Evolutionary conservation across 2,797 vertebrate genomes (phyloP), one percentile per base, ranked within the genome.

Genomic region (Molossus alvarezi): DNA sequence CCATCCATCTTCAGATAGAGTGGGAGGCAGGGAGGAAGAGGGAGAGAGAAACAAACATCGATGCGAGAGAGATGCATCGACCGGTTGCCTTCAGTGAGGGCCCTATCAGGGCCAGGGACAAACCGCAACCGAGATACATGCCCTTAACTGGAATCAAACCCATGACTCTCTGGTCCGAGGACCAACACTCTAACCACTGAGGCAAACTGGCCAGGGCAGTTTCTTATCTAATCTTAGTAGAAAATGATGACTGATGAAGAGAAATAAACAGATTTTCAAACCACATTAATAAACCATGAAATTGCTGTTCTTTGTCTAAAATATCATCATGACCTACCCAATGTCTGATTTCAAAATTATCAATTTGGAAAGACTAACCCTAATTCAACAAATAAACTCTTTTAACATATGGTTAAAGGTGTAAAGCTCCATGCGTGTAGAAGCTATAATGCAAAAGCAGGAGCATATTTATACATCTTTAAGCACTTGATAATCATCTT

Each of bases 281-380:
- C 62, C 88, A 73, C 53, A 90, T 67, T 73, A 13, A 48, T 67
- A 90, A 94, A 75, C 57, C 62, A 95, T 21, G n/a, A 94, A 90
- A 87, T 1, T 85, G 69, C 53, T 94, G 17, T 81, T 71, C 77
- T 89, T 65, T 80, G 45, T 92, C 60, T 71, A 93, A 57, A n/a
- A 41, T 33, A 76, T 57, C 48, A 83, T 57, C 53, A 48, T 27
- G 10, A 93, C 82, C 71, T 80, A 76, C 17, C 82, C 53, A 92
- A 81, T 58, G 71, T 81, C 77, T 80, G 69, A 92, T 48, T 84
- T 90, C 79, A 57, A 88, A 86, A 85, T 55, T 73, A 77, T 23
- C 58, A 86, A 37, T 93, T 90, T 86, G 79, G 87, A 95, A 91
- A 80, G 37, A 75, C 33, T 62, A 89, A 80, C 37, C 27, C 96